phyloP scores from a whole-genome alignment of 2,888 invertebrate genomes.

The Agrochola circellaris region DNA sequence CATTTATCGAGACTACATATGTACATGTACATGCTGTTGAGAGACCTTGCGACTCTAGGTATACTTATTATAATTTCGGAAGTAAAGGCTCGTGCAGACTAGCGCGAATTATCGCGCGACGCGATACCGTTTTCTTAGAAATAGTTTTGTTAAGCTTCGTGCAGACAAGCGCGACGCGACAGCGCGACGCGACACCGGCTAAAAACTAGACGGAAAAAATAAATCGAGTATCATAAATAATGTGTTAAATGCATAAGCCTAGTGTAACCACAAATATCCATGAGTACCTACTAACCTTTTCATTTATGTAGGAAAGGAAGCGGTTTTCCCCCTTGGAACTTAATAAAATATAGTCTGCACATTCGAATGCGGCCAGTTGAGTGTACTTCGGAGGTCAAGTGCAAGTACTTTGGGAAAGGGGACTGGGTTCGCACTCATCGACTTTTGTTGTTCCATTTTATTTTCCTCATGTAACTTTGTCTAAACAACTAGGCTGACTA shows the following conservation, averaged over 20 bases:
- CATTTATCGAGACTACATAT: background rate
- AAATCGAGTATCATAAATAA: too few species aligned
- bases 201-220: too few species aligned
- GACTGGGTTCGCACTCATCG: background rate
- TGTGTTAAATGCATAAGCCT: background rate
- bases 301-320: constrained; percentile 5
- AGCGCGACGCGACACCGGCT: too few species aligned
- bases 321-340: constrained; percentile 13
- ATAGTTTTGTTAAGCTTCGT: too few species aligned
- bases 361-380: constrained; percentile 26
- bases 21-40: background rate
- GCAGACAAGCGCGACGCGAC: too few species aligned
- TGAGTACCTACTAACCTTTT: background rate
- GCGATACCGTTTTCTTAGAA: too few species aligned
- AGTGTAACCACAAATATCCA: background rate
- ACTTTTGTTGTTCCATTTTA: constrained; percentile 17
- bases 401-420: constrained; percentile 37
- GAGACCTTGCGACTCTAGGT: background rate
- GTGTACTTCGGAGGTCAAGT: constrained; percentile 40
- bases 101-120: too few species aligned
- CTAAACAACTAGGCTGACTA: too few species aligned
- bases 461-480: background rate
- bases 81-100: background rate
- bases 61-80: too few species aligned
- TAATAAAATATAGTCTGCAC: constrained; percentile 29